A percentile compares a stretch with the other conserved stretches of the same genome.
phyloP scores from a whole-genome alignment of 1,140 invertebrate species.

The Zaprionus kolodkinae region DNA sequence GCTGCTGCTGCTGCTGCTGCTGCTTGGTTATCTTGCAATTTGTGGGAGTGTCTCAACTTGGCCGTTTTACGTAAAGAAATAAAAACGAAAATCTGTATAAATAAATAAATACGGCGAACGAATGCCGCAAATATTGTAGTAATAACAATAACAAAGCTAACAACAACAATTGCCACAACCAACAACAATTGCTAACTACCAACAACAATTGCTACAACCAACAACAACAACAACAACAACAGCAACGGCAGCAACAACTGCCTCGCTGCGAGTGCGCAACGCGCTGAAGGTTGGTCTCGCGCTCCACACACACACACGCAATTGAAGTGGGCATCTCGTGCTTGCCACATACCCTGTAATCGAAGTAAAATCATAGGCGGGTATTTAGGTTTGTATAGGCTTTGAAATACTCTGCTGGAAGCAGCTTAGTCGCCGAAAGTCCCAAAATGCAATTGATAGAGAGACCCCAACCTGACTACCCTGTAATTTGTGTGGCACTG shows the following conservation, averaged over 20 bases:
- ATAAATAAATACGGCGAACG: conserved; percentile 70
- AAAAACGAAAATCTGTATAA: conserved; percentile 58
- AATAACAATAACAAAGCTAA: conserved; percentile 60
- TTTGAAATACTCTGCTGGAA: not conserved
- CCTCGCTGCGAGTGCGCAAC: conserved; percentile 54
- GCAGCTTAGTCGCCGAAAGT: not conserved
- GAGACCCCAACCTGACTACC: not conserved
- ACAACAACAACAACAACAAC: conserved; percentile 43
- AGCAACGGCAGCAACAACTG: conserved; percentile 13
- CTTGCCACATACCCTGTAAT: conserved; percentile 29
- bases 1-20: conserved; percentile 44
- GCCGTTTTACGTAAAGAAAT: conserved; percentile 80
- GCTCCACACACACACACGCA: conserved; percentile 6
- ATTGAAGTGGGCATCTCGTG: conserved; percentile 24
- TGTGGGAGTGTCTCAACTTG: conserved; percentile 81
- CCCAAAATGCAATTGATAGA: not conserved
- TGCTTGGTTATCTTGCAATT: conserved; percentile 72
- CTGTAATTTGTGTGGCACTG: not conserved
- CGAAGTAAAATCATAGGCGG: too few relatives aligned
- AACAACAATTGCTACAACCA: conserved; percentile 23
- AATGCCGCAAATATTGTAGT: conserved; percentile 78
- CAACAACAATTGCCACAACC: conserved; percentile 45
- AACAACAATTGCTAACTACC: conserved; percentile 38
- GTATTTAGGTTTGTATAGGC: not conserved
- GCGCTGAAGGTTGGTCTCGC: conserved; percentile 70